Conservation (phyloP, 2,797 vertebrate genomes). For the Sebastes taczanowskii region DNA sequence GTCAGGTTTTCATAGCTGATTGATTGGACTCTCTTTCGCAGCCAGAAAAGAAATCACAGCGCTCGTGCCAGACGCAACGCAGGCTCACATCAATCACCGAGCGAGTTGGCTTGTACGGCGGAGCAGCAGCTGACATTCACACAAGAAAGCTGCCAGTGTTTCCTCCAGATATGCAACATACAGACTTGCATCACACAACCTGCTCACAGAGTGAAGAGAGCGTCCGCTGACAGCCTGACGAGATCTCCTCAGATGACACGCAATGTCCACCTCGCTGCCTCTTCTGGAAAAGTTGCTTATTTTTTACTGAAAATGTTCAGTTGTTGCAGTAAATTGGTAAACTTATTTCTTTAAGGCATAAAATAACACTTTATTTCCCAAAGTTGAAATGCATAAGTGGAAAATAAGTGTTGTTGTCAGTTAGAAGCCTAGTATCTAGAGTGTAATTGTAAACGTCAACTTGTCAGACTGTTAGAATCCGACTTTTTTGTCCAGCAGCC, state of each 20-base stretch:
- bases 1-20: conserved; percentile 68
- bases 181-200: conserved; percentile 38
- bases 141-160: conserved; percentile 56
- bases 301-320: not conserved
- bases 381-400: not conserved
- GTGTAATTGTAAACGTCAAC: not conserved
- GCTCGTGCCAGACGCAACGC: conserved; percentile 43
- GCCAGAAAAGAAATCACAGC: conserved; percentile 67
- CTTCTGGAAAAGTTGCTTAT: not conserved
- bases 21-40: conserved; percentile 72
- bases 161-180: conserved; percentile 48
- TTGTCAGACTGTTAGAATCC: not conserved
- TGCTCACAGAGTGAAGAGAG: conserved; percentile 20
- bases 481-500: not conserved
- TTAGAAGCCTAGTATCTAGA: not conserved
- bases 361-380: not conserved
- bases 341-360: not conserved
- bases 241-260: conserved; percentile 44
- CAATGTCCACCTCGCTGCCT: conserved; percentile 10
- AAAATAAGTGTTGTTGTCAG: not conserved
- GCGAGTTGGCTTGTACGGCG: conserved; percentile 45
- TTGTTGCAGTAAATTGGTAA: not conserved
- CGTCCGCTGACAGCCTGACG: conserved; percentile 31
- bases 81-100: conserved; percentile 76
- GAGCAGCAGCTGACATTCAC: conserved; percentile 68